Conservation (phyloP, 2,797 vertebrate species). For the Sebastes steindachneri region DNA sequence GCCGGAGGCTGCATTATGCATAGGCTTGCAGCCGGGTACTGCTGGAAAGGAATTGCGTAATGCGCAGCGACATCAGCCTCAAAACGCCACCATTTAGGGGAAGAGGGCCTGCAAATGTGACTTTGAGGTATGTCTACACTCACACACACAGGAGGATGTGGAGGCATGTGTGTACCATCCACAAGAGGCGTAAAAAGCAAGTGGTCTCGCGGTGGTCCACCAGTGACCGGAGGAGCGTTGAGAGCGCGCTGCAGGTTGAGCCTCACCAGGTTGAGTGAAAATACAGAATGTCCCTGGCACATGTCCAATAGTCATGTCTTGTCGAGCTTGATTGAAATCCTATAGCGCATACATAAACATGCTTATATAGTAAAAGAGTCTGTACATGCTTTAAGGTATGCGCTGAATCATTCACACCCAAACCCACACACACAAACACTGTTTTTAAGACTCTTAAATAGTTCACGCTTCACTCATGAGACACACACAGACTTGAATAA, state of each 20-base stretch:
- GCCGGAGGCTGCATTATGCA: background rate
- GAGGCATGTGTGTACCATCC: background rate
- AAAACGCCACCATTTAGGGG: background rate
- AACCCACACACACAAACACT: background rate
- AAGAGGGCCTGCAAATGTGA: background rate
- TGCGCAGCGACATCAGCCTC: background rate
- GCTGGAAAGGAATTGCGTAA: too few species aligned
- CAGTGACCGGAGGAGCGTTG: background rate
- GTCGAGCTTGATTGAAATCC: constrained; percentile 45
- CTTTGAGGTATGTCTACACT: too few species aligned
- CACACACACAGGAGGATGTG: too few species aligned
- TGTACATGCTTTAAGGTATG: constrained; percentile 47
- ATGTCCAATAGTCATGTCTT: constrained; percentile 61
- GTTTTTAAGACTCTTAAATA: constrained; percentile 24
- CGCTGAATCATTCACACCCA: constrained; percentile 31
- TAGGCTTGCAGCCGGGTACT: too few species aligned
- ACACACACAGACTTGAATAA: constrained; percentile 38
- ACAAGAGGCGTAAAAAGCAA: background rate
- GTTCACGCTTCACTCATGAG: constrained; percentile 43
- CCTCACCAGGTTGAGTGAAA: constrained; percentile 1
- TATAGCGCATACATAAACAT: constrained; percentile 29
- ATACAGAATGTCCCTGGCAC: constrained; percentile 54
- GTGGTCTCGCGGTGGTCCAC: background rate
- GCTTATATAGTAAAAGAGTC: constrained; percentile 30
- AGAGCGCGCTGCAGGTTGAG: background rate